Evolutionary conservation across 2,888 invertebrate genomes (phyloP), one percentile per base, ranked within the genome.

Genomic region (Unio delphinus): DNA sequence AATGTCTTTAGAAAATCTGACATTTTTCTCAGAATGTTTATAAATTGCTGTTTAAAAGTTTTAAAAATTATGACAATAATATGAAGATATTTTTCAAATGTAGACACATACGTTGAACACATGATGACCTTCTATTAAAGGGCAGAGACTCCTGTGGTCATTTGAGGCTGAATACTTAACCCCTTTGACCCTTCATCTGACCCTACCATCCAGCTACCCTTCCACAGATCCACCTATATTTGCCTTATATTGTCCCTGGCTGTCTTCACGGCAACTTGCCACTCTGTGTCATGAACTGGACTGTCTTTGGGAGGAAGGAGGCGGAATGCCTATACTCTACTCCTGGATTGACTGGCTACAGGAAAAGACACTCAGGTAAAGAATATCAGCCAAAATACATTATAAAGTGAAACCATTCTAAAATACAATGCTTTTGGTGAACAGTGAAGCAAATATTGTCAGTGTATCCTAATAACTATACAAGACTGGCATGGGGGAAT

Each of bases 341-440:
- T 82, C 83, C 8, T 87, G 87, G 87, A 69, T 84, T 15, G 83
- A 85, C 65, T 86, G 86, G 85, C 68, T 87, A 45, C 81, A 86
- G 64, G 82, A 85, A 65, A 80, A 82, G 66, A 60, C 75, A 20
- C 68, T 83, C 15, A 80, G 79, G 84, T 84, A 71, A 62, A 67
- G 5, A 45, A 65, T 67, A 23, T 23, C 59, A 18, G 15, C 11
- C 8, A 59, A 58, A 59, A 59, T 59, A 59, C 3, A 8, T 23
- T 59, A 4, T 11, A 23, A 3, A 59, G 59, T 23, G 59, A 11
- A 23, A 17, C 8, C 59, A 1, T 1, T 3, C 11, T 45, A 45
- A 11, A 45, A 45, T 45, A 3, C 15, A 15, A 11, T 45, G 45
- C 2, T 45, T 15, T 2, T 2, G 15, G 45, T 45, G 15, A 11